A percentile compares a stretch with the other conserved stretches of the same genome.
These are phyloP conservation scores for Autographa pulchrina DNA, from an alignment of 2,888 invertebrate species.

Conservation along the genomic window DNA sequence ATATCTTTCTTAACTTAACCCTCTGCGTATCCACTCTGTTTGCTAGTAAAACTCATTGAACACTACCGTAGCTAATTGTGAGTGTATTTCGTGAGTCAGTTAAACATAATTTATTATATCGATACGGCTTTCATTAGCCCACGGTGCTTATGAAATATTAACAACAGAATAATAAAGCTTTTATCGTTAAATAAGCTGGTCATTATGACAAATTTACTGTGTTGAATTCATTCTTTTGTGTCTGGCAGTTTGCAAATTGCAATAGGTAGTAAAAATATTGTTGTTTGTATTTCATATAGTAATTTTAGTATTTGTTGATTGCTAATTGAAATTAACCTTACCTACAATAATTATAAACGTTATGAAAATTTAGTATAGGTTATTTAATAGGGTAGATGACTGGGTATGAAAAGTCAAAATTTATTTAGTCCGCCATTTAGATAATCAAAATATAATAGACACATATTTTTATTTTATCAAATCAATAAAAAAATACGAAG, in stretches of 20 bases:
- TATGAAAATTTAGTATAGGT: background rate
- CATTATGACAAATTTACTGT: conserved; percentile 23
- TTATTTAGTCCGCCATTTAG: too few species aligned
- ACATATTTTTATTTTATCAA: too few species aligned
- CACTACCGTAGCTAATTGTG: conserved; percentile 46
- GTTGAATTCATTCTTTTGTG: background rate
- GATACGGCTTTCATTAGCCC: conserved; percentile 65
- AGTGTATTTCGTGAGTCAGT: conserved; percentile 56
- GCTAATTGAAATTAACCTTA: background rate
- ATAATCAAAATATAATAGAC: too few species aligned
- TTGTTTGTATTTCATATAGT: background rate
- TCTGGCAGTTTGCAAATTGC: background rate
- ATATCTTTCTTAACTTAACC: conserved; percentile 18
- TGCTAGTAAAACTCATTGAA: conserved; percentile 25
- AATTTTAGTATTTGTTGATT: background rate
- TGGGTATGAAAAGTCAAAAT: too few species aligned
- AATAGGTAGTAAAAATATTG: background rate
- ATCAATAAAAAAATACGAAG: too few species aligned
- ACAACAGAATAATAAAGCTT: conserved; percentile 61
- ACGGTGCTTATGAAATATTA: conserved; percentile 64
- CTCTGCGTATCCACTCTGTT: conserved; percentile 10
- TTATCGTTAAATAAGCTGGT: conserved; percentile 33
- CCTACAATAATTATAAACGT: too few species aligned
- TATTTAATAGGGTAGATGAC: too few species aligned
- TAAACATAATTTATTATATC: conserved; percentile 66